Conservation (phyloP, 1,140 invertebrate genomes). For the Bombyx mandarina region DNA sequence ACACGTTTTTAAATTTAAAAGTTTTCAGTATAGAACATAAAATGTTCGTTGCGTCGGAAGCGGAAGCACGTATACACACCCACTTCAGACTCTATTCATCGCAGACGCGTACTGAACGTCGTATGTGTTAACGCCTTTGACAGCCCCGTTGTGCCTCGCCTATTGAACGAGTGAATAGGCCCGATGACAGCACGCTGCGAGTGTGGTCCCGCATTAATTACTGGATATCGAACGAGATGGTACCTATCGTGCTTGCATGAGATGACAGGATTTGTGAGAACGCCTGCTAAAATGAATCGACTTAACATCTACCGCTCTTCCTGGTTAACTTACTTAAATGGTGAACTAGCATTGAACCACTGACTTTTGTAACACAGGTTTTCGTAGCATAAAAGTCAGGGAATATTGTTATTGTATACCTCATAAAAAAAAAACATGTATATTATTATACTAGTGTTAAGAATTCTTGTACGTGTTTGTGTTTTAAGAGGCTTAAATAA, state of each 20-base stretch:
- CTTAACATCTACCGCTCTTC: background rate
- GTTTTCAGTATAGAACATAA: constrained; percentile 4
- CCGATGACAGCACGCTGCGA: constrained; percentile 32
- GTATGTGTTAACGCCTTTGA: constrained; percentile 44
- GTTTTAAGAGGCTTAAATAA: no score
- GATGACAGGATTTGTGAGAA: constrained; percentile 24
- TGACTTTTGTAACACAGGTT: no score
- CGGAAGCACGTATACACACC: constrained; percentile 35
- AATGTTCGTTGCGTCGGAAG: constrained; percentile 35
- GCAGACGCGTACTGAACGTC: constrained; percentile 28
- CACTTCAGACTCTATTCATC: constrained; percentile 59
- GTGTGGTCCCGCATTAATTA: constrained; percentile 62
- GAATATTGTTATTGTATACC: no score
- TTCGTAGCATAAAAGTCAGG: no score
- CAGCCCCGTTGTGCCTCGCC: constrained; percentile 26
- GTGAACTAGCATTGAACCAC: no score
- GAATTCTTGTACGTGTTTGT: no score
- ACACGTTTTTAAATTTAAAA: no score
- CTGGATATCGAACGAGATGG: constrained; percentile 35
- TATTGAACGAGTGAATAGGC: constrained; percentile 54
- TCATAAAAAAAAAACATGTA: background rate
- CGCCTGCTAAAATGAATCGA: background rate
- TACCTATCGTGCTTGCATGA: constrained; percentile 31
- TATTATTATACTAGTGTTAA: no score
- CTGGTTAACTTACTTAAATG: no score